phyloP scores from a whole-genome alignment of 1,140 invertebrate species.

The Drosophila kurseongensis region DNA sequence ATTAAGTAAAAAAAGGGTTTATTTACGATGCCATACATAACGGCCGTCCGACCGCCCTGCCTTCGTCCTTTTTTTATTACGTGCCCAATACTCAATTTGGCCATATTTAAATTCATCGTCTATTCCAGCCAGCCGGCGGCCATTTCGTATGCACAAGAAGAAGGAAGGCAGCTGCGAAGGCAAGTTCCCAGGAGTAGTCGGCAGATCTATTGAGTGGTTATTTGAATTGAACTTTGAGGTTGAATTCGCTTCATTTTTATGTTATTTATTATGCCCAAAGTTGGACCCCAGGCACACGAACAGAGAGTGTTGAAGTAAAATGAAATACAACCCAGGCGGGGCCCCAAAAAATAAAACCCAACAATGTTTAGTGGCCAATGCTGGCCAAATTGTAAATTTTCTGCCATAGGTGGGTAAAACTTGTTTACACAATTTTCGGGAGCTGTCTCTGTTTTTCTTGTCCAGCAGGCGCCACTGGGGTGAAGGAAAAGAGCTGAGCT shows the following conservation, averaged over 20 bases:
- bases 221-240: conserved; percentile 81
- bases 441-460: conserved; percentile 32
- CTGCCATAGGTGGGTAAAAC: conserved; percentile 61
- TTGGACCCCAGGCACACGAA: conserved; percentile 23
- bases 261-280: conserved; percentile 74
- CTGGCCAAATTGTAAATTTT: conserved; percentile 49
- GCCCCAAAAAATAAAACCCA: not conserved
- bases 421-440: conserved; percentile 68
- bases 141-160: conserved; percentile 74
- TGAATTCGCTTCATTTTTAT: conserved; percentile 81
- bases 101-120: conserved; percentile 83
- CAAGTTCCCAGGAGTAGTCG: conserved; percentile 43
- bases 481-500: conserved; percentile 11
- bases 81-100: conserved; percentile 83
- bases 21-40: conserved; percentile 83
- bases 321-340: conserved; percentile 47
- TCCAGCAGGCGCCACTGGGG: conserved; percentile 25
- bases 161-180: conserved; percentile 40
- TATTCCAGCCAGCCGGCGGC: conserved; percentile 72
- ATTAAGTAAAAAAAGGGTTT: conserved; percentile 84
- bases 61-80: conserved; percentile 71
- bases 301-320: conserved; percentile 57
- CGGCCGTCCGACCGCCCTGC: conserved; percentile 38
- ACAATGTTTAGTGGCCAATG: conserved; percentile 55
- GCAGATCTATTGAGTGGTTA: conserved; percentile 81